Evolutionary conservation across 2,797 vertebrate species (phyloP), one percentile per base, ranked within the genome.

Genomic region (Oophaga sylvatica): DNA sequence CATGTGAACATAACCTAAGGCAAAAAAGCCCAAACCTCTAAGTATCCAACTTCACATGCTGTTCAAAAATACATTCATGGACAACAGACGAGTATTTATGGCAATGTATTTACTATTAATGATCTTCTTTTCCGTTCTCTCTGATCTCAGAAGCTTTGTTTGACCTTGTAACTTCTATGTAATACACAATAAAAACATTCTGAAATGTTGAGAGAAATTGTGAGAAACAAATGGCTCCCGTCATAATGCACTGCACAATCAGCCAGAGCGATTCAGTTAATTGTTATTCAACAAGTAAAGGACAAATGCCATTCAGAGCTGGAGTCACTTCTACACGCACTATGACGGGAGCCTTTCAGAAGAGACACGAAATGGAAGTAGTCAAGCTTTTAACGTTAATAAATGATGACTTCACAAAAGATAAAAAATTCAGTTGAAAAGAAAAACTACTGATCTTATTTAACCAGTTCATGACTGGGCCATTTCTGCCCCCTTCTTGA

Each of bases 191-290:
- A 81, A 53, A 82, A 71, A 71, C 26, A 71, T 22, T 29, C 62
- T 82, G 20, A 82, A 82, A 29, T 68, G 11, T 11, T 48, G 22
- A 81, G 65, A 65, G 35, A 67, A 65, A 81, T 62, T 77, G 48
- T 77, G 13, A 56, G 45, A 35, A 80, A 62, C 11, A 41, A 60
- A 80, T 41, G 60, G 12, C 13, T 63, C 5, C 20, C 29, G 26
- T 11, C 17, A 60, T 19, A 80, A 80, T 7, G 19, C 26, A 80
- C 8, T 19, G 29, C 16, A 60, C 35, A 80, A 59, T 80, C 31
- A 60, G 15, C 56, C 19, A 22, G n/a, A 41, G 29, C 62, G 29
- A 41, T 41, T 41, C 31, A 10, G 26, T 63, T 80, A 80, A 80
- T 60, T 80, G 78, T 31, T 11, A 60, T 60, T 20, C 56, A 62